Conservation (phyloP, 2,888 invertebrate genomes). For the Meandrusa payeni region DNA sequence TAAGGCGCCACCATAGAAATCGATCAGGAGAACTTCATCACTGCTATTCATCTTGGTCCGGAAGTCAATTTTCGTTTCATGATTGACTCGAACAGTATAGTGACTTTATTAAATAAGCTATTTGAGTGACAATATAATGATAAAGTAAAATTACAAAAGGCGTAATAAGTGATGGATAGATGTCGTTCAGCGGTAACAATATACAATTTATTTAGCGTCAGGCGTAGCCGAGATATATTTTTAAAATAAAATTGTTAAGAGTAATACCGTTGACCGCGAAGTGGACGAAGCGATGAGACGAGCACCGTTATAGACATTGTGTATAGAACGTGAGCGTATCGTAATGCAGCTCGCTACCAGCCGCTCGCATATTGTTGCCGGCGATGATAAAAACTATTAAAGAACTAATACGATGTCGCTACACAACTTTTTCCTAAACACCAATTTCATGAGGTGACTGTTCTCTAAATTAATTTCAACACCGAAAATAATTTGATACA, state of each 20-base stretch:
- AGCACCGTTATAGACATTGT: slow-evolving; percentile 64
- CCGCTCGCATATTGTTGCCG: slow-evolving; percentile 49
- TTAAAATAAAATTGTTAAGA: slow-evolving; percentile 58
- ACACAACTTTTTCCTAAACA: slow-evolving; percentile 28
- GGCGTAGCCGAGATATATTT: slow-evolving; percentile 46
- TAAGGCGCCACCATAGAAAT: slow-evolving; percentile 10
- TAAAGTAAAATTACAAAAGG: slow-evolving; percentile 43
- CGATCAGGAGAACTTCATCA: slow-evolving; percentile 10
- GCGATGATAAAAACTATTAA: slow-evolving; percentile 37
- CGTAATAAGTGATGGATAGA: slow-evolving; percentile 43
- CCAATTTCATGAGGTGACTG: slow-evolving; percentile 29
- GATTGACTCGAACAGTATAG: slow-evolving; percentile 13
- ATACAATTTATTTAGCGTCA: slow-evolving; percentile 49
- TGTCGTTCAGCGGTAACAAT: slow-evolving; percentile 50
- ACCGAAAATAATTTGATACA: slow-evolving; percentile 9
- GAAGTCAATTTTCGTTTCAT: slow-evolving; percentile 16
- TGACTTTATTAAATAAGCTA: slow-evolving; percentile 31
- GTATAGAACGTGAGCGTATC: slow-evolving; percentile 58
- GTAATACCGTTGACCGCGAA: slow-evolving; percentile 58
- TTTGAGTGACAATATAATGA: slow-evolving; percentile 37
- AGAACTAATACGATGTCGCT: slow-evolving; percentile 36
- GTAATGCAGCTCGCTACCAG: slow-evolving; percentile 45
- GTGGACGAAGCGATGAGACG: slow-evolving; percentile 45
- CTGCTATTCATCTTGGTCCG: slow-evolving; percentile 12
- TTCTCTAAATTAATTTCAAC: slow-evolving; percentile 27